Percentiles rank a stretch among this genome's conserved stretches.
These are phyloP conservation scores for Capitulum mitella DNA, from an alignment of 2,888 invertebrate genomes.

Conservation along the genomic window DNA sequence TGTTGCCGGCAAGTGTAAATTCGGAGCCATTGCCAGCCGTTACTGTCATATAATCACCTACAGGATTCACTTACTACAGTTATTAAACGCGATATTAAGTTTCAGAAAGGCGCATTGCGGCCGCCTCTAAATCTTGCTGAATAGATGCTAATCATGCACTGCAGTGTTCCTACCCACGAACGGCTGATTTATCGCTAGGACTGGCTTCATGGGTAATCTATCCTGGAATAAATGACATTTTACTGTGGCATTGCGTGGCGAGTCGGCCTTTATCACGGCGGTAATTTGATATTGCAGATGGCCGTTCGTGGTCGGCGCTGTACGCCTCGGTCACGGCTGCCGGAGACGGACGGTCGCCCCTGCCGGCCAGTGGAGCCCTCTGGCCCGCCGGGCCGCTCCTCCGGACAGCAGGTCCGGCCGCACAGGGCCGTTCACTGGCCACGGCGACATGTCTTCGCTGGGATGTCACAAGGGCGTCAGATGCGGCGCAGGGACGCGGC, in stretches of 20 bases:
- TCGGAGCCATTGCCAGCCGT: not conserved
- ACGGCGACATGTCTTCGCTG: too few species aligned
- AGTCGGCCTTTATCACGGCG: not conserved
- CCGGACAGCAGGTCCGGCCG: too few species aligned
- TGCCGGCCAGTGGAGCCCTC: too few species aligned
- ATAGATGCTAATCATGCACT: not conserved
- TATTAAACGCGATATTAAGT: conserved; percentile 10
- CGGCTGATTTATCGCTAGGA: not conserved
- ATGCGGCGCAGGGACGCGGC: too few species aligned
- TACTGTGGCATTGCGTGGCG: not conserved
- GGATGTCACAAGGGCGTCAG: too few species aligned
- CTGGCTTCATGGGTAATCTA: not conserved
- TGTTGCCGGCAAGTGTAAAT: not conserved
- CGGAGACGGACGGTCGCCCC: too few species aligned
- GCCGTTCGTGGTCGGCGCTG: not conserved
- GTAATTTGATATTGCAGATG: not conserved
- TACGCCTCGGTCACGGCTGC: too few species aligned
- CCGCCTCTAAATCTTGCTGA: conserved; percentile 11
- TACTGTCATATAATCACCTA: conserved; percentile 1
- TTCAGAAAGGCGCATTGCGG: not conserved
- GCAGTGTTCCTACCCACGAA: conserved; percentile 6
- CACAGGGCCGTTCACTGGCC: too few species aligned
- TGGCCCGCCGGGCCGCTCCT: too few species aligned
- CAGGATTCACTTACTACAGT: conserved; percentile 12
- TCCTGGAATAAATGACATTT: not conserved